Evolutionary conservation across 2,888 invertebrate species (phyloP).

Genomic region (Ophion slaviceki): DNA sequence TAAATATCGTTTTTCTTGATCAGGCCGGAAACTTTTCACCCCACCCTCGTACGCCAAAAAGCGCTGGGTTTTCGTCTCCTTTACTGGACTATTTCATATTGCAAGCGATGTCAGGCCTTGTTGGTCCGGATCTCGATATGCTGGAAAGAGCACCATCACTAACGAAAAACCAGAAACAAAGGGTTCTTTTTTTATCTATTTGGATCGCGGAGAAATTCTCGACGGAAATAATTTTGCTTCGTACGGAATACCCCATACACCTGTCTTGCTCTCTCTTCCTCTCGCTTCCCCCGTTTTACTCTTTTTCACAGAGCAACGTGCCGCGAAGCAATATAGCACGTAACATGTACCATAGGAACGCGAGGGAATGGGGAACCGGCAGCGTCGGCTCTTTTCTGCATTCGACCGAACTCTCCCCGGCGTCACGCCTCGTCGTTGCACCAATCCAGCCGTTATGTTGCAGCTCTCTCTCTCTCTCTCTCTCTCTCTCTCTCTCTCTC

Average conservation of each 20-base stretch:
- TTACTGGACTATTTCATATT: no score
- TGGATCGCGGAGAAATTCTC: neutral
- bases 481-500: conserved; percentile 9
- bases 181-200: neutral
- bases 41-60: no score
- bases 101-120: no score
- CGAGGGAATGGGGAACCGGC: conserved; percentile 52
- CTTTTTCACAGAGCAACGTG: conserved; percentile 36
- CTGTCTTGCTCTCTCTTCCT: neutral
- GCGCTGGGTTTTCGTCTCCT: no score
- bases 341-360: conserved; percentile 38
- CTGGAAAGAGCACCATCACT: no score
- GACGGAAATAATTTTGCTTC: neutral
- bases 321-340: conserved; percentile 38
- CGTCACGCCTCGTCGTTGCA: conserved; percentile 61
- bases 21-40: no score
- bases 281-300: conserved; percentile 8
- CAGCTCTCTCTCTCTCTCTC: conserved; percentile 21
- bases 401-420: conserved; percentile 67
- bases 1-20: no score
- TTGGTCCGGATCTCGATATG: no score
- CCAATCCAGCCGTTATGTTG: conserved; percentile 64
- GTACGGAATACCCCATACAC: neutral
- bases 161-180: neutral
- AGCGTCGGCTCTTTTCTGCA: conserved; percentile 70